Base-by-base conservation (phyloP, 2,113 vertebrate genomes). In the Herpetotheres cachinnans region DNA sequence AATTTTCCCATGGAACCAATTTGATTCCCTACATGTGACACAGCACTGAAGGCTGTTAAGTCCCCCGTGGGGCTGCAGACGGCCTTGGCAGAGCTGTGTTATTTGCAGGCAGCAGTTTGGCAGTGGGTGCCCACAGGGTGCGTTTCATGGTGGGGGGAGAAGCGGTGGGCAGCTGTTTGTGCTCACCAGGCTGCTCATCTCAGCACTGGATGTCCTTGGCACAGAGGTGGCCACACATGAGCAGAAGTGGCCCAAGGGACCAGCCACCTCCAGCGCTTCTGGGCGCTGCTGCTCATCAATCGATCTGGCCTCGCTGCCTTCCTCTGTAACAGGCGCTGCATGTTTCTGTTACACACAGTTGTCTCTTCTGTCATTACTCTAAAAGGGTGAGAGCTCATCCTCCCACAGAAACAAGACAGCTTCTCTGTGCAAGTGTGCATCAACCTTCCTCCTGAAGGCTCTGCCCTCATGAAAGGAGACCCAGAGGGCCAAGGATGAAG, bases 201-300 rank as follows among this genome's bases (percentile, higher is more conserved):
- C 52, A 38, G 46, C 3, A 3, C 40, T 49, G 46, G 27, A 21
- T 40, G 32, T 40, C 67, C 50, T 71, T 1, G 1, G 27, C 2
- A 2, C 26, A 34, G 52, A 47, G 18, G 40, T 82, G 47, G 61
- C 30, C 5, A 1, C 9, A 1, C 3, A 2, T 14, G 7, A 69
- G 65, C 36, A 13, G 46, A 42, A 56, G 38, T 36, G 38, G 67
- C 67, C 49, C 49, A 42, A 70, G 20, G 69, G n/a, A 38, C 38
- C 1, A 0, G 47, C 47, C 26, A 42, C 15, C 73, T 76, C 62
- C 50, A 21, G 55, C 0, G 3, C 49, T 80, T 52, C 67, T 56
- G 49, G 46, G 49, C 1, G 1, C 49, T 70, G 80, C 34, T 65
- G 22, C 56, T 81, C 11, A 56, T 40, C 1, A 6, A 16, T 32